Percentiles rank a stretch among this genome's conserved stretches.
phyloP scores from a whole-genome alignment of 2,888 invertebrate genomes.

The Augiades crinisus region DNA sequence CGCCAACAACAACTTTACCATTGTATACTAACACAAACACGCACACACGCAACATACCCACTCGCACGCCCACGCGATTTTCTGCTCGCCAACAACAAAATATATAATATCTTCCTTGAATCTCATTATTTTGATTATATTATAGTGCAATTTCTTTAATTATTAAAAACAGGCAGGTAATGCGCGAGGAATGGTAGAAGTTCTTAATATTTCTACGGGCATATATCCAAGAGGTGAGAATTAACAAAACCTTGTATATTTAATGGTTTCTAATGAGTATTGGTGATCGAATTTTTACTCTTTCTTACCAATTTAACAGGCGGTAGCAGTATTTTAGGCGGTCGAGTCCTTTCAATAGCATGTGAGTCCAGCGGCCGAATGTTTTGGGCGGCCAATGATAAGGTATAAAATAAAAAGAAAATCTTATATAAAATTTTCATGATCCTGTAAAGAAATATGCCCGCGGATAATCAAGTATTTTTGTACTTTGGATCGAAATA shows the following conservation, averaged over 20 bases:
- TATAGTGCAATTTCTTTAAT: constrained; percentile 12
- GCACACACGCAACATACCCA: background rate
- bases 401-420: too few species aligned
- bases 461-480: too few species aligned
- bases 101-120: too few species aligned
- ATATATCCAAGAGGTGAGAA: constrained; percentile 84
- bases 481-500: too few species aligned
- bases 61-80: too few species aligned
- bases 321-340: constrained; percentile 81
- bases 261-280: too few species aligned
- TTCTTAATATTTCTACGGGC: constrained; percentile 92
- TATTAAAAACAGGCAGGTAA: constrained; percentile 83
- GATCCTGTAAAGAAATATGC: too few species aligned
- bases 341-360: constrained; percentile 84
- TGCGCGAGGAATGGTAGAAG: constrained; percentile 86
- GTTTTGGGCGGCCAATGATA: constrained; percentile 92
- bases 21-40: constrained; percentile 83
- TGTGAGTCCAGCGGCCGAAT: constrained; percentile 90
- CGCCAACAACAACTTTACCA: constrained; percentile 91
- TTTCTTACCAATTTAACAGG: constrained; percentile 54
- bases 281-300: too few species aligned
- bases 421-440: too few species aligned
- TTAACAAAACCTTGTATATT: too few species aligned
- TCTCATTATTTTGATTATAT: too few species aligned
- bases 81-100: too few species aligned